Evolutionary conservation across 2,888 invertebrate genomes (phyloP).

Genomic region (Azorinus chamasolen): DNA sequence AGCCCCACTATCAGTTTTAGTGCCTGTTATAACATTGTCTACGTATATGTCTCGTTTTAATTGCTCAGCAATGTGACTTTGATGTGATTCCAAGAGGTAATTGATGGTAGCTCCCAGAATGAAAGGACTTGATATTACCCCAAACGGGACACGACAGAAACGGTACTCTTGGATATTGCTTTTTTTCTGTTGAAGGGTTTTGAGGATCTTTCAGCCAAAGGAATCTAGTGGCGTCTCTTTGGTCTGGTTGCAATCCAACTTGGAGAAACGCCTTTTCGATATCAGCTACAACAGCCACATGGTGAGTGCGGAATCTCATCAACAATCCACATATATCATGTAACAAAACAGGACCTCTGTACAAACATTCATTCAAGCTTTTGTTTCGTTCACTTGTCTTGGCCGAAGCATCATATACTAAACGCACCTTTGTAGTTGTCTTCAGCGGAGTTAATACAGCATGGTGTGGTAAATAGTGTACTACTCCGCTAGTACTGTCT

Average conservation of each 20-base stretch:
- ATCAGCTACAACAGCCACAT: conserved; percentile 27
- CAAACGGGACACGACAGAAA: conserved; percentile 33
- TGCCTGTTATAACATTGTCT: conserved; percentile 35
- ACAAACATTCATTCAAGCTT: conserved; percentile 20
- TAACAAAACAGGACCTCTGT: conserved; percentile 20
- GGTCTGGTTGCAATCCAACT: conserved; percentile 26
- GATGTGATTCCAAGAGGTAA: conserved; percentile 15
- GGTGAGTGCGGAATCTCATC: conserved; percentile 24
- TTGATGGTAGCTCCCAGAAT: conserved; percentile 31
- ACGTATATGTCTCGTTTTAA: conserved; percentile 33
- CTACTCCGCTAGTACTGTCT: neutral
- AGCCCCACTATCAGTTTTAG: conserved; percentile 10
- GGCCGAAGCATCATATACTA: conserved; percentile 23
- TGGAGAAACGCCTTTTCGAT: conserved; percentile 31
- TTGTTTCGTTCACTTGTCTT: conserved; percentile 9
- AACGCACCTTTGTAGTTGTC: conserved; percentile 21
- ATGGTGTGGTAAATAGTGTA: conserved; percentile 31
- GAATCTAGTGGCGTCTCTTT: conserved; percentile 44
- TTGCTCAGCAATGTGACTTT: conserved; percentile 4
- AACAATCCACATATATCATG: conserved; percentile 20
- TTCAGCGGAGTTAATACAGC: conserved; percentile 26
- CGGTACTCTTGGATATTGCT: conserved; percentile 22
- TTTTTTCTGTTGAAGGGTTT: conserved; percentile 2
- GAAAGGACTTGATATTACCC: conserved; percentile 28
- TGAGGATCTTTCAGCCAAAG: conserved; percentile 41